Percentiles rank a stretch among this genome's conserved stretches.
Evolutionary conservation across 2,888 invertebrate genomes (phyloP).

Genomic region (Hyposoter dolosus): DNA sequence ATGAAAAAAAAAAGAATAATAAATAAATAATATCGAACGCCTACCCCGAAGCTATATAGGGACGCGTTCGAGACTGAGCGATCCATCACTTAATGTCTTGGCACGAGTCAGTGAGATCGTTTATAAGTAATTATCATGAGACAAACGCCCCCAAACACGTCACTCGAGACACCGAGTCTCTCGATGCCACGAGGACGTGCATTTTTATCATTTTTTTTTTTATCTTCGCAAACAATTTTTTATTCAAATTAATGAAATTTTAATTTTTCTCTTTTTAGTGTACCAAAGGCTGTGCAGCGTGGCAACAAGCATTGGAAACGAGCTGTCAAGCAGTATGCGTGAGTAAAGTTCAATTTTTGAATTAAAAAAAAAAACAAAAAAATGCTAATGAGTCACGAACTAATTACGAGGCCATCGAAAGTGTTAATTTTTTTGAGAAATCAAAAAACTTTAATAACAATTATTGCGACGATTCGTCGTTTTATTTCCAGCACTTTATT

Average conservation of each 20-base stretch:
- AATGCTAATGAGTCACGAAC: background rate
- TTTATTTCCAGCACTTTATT: background rate
- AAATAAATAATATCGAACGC: slow-evolving; percentile 54
- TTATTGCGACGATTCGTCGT: background rate
- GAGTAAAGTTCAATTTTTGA: slow-evolving; percentile 86
- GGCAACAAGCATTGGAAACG: slow-evolving; percentile 91
- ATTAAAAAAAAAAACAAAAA: background rate
- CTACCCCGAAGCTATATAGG: slow-evolving; percentile 21
- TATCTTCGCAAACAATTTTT: background rate
- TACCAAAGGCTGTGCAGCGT: slow-evolving; percentile 91
- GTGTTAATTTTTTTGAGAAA: background rate
- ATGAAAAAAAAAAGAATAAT: background rate
- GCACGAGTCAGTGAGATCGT: slow-evolving; percentile 66
- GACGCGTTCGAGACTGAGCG: slow-evolving; percentile 41
- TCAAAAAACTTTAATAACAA: background rate
- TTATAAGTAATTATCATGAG: slow-evolving; percentile 68
- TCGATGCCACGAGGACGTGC: slow-evolving; percentile 18
- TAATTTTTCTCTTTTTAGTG: slow-evolving; percentile 88
- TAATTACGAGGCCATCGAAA: background rate
- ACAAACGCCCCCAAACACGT: slow-evolving; percentile 55
- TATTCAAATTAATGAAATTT: background rate
- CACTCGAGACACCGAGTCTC: slow-evolving; percentile 27
- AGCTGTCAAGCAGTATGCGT: slow-evolving; percentile 94
- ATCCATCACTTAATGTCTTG: slow-evolving; percentile 72
- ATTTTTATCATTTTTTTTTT: slow-evolving; percentile 7